Evolutionary conservation across 2,113 vertebrate species (phyloP).

Genomic region (Ictidomys tridecemlineatus): DNA sequence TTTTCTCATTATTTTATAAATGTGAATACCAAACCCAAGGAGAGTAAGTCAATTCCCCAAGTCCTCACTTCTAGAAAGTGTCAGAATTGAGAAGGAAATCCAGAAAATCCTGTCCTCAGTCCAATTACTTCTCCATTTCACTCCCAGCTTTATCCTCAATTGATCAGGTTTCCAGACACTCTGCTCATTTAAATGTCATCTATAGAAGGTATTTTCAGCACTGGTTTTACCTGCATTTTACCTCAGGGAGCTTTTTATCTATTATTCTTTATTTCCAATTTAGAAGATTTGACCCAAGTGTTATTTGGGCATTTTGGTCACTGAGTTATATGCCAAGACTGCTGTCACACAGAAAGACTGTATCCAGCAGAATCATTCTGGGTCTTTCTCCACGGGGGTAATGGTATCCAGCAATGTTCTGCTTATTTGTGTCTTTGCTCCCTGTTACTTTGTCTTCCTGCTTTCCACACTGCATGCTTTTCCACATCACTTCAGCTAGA

Average conservation of each 20-base stretch:
- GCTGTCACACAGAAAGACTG: accelerated
- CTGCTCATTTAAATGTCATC: background rate
- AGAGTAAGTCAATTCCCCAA: slow-evolving; percentile 17
- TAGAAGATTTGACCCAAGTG: background rate
- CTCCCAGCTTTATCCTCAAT: background rate
- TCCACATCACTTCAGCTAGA: background rate
- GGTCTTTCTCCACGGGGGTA: background rate
- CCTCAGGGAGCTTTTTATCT: background rate
- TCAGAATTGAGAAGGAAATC: slow-evolving; percentile 31
- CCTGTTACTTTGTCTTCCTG: background rate
- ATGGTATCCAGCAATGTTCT: background rate
- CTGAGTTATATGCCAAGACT: background rate
- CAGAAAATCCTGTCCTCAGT: background rate
- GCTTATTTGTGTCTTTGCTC: background rate
- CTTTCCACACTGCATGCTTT: background rate
- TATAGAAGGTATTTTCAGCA: background rate
- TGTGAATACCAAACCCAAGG: background rate
- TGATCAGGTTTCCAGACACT: background rate
- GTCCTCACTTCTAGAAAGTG: background rate
- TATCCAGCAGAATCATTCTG: accelerated
- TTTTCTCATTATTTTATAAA: background rate
- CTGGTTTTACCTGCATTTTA: background rate
- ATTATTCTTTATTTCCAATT: background rate
- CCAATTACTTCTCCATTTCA: background rate
- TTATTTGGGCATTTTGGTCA: background rate